Conservation (phyloP, 2,113 vertebrate species). For the Corydoras maculifer region DNA sequence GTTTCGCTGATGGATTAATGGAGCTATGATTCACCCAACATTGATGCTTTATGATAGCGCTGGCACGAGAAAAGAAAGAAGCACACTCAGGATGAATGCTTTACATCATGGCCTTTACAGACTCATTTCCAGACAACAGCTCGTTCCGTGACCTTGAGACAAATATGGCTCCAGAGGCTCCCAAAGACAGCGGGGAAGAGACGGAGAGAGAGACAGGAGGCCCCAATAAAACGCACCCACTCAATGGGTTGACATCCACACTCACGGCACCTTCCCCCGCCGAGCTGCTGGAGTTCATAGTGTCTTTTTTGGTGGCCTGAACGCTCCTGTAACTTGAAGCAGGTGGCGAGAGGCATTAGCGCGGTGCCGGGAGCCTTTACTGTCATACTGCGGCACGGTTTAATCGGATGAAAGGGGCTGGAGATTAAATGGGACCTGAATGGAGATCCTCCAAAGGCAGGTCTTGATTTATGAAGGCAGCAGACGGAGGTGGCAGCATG, state of each 20-base stretch:
- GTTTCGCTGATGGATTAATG: slow-evolving; percentile 56
- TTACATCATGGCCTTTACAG: slow-evolving; percentile 42
- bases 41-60: slow-evolving; percentile 53
- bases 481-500: slow-evolving; percentile 37
- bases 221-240: slow-evolving; percentile 8
- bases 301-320: neutral
- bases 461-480: slow-evolving; percentile 40
- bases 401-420: slow-evolving; percentile 42
- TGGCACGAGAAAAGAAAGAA: slow-evolving; percentile 52
- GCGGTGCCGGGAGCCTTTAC: slow-evolving; percentile 8
- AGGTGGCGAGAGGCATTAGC: slow-evolving; percentile 37
- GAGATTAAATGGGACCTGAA: slow-evolving; percentile 41
- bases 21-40: slow-evolving; percentile 51
- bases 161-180: slow-evolving; percentile 15
- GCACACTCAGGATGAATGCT: slow-evolving; percentile 31
- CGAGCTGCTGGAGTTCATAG: neutral
- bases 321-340: slow-evolving; percentile 35
- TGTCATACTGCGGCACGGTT: slow-evolving; percentile 41
- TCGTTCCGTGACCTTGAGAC: slow-evolving; percentile 47
- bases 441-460: slow-evolving; percentile 26
- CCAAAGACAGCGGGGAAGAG: slow-evolving; percentile 9
- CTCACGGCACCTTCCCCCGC: neutral
- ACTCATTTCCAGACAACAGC: slow-evolving; percentile 46
- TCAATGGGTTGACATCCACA: slow-evolving; percentile 10
- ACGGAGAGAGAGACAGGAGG: slow-evolving; percentile 8